Evolutionary conservation across 1,140 invertebrate genomes (phyloP).

Genomic region (Parapsyche elsis): DNA sequence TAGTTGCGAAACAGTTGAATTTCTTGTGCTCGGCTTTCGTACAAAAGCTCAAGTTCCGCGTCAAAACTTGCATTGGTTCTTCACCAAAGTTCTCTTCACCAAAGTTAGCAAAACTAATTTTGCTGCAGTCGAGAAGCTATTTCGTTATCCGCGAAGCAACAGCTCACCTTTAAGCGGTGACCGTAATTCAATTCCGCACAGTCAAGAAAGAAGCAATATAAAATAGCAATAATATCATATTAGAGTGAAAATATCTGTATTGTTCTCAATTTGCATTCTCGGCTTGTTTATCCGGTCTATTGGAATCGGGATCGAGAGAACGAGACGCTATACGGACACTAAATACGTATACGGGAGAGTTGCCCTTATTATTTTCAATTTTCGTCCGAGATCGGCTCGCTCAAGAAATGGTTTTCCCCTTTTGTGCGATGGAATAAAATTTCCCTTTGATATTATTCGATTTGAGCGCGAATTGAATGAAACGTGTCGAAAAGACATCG

Average conservation of each 20-base stretch:
- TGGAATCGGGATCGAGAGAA: neutral
- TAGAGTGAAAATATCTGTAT: neutral
- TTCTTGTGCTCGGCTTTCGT: neutral
- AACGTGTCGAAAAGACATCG: neutral
- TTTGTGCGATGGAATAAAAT: constrained; percentile 5
- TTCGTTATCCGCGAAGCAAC: neutral
- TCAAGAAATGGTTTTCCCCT: neutral
- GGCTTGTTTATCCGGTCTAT: neutral
- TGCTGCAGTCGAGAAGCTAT: neutral
- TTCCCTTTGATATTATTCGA: constrained; percentile 2
- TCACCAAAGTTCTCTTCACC: too few relatives aligned
- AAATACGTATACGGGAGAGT: neutral
- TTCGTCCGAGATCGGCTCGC: neutral
- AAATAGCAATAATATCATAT: neutral
- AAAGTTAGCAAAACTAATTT: neutral
- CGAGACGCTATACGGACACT: neutral
- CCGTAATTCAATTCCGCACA: neutral
- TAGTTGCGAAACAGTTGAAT: neutral
- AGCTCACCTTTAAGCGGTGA: neutral
- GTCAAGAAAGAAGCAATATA: neutral
- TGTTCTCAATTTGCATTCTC: neutral
- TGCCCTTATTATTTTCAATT: constrained; percentile 10
- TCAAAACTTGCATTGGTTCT: neutral
- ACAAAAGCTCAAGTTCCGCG: neutral
- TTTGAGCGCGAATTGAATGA: neutral